Evolutionary conservation across 2,888 invertebrate species (phyloP).

Genomic region (Sipha maydis): DNA sequence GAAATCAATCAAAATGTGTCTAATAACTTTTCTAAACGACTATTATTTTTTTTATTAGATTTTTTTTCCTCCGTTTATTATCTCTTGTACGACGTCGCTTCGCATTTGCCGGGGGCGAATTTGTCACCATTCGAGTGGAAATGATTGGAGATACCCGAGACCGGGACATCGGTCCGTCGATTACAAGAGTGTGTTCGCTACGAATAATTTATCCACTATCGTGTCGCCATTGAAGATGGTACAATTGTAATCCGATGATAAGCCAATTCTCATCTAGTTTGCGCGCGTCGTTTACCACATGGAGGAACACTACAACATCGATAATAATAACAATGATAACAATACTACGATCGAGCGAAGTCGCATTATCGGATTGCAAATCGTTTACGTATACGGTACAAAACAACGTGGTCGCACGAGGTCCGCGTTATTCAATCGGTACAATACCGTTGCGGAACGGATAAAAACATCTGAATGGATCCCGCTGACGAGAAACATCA

Average conservation of each 20-base stretch:
- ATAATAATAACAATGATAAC: neutral
- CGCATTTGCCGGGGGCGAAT: neutral
- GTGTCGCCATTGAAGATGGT: neutral
- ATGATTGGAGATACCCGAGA: neutral
- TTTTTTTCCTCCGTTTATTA: neutral
- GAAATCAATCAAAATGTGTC: neutral
- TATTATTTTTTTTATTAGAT: neutral
- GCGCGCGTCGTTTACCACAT: neutral
- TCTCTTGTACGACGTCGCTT: neutral
- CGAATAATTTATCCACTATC: neutral
- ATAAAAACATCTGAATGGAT: too few species aligned
- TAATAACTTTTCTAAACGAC: slow-evolving; percentile 18
- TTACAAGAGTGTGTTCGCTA: neutral
- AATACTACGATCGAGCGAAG: neutral
- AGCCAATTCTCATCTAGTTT: neutral
- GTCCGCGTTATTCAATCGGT: neutral
- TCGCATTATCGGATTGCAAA: too few species aligned
- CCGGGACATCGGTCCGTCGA: slow-evolving; percentile 16
- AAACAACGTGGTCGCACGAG: neutral
- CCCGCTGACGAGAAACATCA: too few species aligned
- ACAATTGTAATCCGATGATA: neutral
- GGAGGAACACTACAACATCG: neutral
- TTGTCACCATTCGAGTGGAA: slow-evolving; percentile 49
- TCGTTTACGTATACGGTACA: too few species aligned
- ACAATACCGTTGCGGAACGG: neutral